Evolutionary conservation across 2,888 invertebrate genomes (phyloP).

Genomic region (Cancer borealis): DNA sequence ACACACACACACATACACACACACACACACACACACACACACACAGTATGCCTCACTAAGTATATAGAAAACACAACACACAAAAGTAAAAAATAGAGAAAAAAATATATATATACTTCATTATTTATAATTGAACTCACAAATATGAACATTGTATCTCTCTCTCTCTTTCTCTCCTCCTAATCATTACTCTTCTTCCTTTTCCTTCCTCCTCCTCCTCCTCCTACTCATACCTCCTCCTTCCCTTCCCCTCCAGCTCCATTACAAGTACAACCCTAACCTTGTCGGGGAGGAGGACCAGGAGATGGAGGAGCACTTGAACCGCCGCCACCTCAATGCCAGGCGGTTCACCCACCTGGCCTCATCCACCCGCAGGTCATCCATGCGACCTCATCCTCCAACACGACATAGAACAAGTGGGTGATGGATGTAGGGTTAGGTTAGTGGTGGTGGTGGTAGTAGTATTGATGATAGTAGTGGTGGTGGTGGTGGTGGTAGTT

Average conservation of each 20-base stretch:
- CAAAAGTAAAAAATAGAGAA: too few relatives aligned
- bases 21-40: conserved; percentile 15
- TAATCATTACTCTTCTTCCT: neutral
- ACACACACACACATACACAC: neutral
- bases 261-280: conserved; percentile 79
- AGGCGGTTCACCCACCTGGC: conserved; percentile 78
- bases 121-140: too few relatives aligned
- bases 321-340: conserved; percentile 78
- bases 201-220: neutral
- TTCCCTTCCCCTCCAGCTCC: conserved; percentile 77
- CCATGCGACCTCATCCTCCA: neutral
- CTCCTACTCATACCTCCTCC: neutral
- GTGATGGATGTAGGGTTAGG: neutral
- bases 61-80: neutral
- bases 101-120: too few relatives aligned
- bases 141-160: neutral
- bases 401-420: neutral
- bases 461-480: too few relatives aligned
- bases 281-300: conserved; percentile 78
- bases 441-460: too few relatives aligned
- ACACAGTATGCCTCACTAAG: neutral
- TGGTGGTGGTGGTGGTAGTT: too few relatives aligned
- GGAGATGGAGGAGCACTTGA: conserved; percentile 78
- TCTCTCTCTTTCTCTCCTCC: neutral
- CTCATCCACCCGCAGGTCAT: neutral